phyloP scores from a whole-genome alignment of 1,140 invertebrate species.

The Papilio dardanus region DNA sequence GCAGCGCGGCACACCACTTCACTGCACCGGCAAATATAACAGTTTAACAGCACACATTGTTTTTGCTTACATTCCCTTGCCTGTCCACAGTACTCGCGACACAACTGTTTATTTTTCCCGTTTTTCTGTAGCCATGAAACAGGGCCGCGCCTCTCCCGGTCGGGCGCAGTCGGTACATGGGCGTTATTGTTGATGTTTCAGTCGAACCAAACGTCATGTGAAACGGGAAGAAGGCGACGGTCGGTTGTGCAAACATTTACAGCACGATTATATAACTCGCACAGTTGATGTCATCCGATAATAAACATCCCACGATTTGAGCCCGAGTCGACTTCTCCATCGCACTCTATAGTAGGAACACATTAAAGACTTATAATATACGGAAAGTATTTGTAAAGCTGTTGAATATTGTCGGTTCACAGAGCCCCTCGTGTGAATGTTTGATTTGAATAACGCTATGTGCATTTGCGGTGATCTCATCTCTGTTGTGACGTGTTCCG shows the following conservation, averaged over 20 bases:
- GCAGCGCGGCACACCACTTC: background rate
- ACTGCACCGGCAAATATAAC: slow-evolving; percentile 12
- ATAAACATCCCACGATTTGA: background rate
- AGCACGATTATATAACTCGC: background rate
- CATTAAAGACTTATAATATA: background rate
- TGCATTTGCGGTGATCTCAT: slow-evolving; percentile 14
- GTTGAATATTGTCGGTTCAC: background rate
- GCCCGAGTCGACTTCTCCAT: background rate
- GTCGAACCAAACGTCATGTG: background rate
- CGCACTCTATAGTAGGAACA: background rate
- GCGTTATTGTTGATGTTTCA: background rate
- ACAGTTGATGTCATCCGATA: background rate
- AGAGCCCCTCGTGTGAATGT: background rate
- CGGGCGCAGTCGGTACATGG: background rate
- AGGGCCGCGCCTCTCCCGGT: background rate
- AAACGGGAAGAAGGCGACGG: background rate
- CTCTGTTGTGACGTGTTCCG: slow-evolving; percentile 2
- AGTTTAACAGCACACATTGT: background rate
- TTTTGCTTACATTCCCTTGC: background rate
- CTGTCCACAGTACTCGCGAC: background rate
- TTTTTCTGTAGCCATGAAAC: background rate
- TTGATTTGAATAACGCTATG: slow-evolving; percentile 7
- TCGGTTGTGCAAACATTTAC: background rate
- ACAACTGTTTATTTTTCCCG: background rate
- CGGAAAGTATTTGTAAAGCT: background rate